Evolutionary conservation across 2,113 vertebrate genomes (phyloP).

Genomic region (Marcusenius ussheri): DNA sequence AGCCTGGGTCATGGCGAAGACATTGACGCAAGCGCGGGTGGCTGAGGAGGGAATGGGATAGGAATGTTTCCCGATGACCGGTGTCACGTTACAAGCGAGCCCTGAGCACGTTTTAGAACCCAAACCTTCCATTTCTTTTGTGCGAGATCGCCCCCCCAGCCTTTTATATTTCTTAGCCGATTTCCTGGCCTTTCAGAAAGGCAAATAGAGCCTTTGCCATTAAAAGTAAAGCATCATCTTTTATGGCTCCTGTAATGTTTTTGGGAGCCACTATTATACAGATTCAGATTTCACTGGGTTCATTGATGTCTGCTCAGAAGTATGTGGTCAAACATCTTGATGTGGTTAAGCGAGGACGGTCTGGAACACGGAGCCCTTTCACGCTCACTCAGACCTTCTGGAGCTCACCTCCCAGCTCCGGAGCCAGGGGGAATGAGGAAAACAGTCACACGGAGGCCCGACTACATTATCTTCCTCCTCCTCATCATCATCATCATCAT

Average conservation of each 20-base stretch:
- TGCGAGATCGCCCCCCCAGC: background rate
- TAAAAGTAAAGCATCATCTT: conserved; percentile 27
- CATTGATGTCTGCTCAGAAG: conserved; percentile 27
- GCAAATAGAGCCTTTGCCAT: conserved; percentile 24
- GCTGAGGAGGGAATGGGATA: background rate
- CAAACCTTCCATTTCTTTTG: background rate
- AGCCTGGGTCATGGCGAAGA: background rate
- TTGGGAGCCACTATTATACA: conserved; percentile 27
- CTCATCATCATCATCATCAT: background rate
- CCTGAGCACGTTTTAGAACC: background rate
- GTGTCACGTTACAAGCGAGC: background rate
- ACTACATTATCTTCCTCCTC: background rate
- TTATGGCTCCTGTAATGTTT: conserved; percentile 27
- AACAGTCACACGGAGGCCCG: background rate
- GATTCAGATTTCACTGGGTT: conserved; percentile 21
- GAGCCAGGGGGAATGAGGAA: background rate
- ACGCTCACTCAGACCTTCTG: background rate
- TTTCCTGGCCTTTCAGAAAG: conserved; percentile 22
- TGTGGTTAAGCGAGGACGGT: conserved; percentile 23
- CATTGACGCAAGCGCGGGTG: background rate
- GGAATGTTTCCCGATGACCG: background rate
- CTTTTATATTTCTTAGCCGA: background rate
- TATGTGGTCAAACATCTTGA: conserved; percentile 22
- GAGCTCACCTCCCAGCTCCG: conserved; percentile 1
- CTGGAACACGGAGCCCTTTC: background rate